phyloP scores from a whole-genome alignment of 1,140 invertebrate genomes.

The Tetramorium simillimum region DNA sequence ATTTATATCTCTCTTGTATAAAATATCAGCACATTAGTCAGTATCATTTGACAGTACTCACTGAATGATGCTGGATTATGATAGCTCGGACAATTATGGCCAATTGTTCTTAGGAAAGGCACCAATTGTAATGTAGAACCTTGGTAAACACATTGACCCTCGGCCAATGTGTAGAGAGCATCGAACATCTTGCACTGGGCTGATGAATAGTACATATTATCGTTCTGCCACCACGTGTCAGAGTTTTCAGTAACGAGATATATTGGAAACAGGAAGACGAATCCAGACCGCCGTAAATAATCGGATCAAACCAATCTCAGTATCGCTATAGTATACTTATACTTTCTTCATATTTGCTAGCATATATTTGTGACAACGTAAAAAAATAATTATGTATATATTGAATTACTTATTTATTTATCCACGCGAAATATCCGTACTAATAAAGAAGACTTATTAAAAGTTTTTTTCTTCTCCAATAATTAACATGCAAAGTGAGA shows the following conservation, averaged over 20 bases:
- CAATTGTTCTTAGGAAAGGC: constrained; percentile 93
- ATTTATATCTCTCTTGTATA: not conserved
- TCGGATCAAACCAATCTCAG: not conserved
- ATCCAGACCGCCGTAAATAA: constrained; percentile 93
- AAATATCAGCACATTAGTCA: not conserved
- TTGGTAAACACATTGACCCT: constrained; percentile 97
- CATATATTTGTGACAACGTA: not conserved
- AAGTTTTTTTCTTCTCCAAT: not conserved
- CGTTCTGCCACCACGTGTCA: constrained; percentile 95
- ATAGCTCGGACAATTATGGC: constrained; percentile 96
- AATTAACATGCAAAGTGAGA: not conserved
- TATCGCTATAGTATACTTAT: not conserved
- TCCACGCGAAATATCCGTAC: not conserved
- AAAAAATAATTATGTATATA: not conserved
- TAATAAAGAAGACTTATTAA: not conserved
- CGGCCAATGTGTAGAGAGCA: constrained; percentile 96
- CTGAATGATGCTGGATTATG: constrained; percentile 99
- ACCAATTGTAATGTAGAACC: constrained; percentile 94
- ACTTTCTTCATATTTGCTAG: not conserved
- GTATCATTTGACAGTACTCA: constrained; percentile 80
- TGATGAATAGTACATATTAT: constrained; percentile 99
- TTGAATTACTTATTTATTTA: not conserved
- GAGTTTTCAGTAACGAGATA: constrained; percentile 93
- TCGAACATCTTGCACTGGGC: constrained; percentile 98
- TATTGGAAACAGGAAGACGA: constrained; percentile 98